phyloP scores from a whole-genome alignment of 2,797 vertebrate species.

The Coendou prehensilis region DNA sequence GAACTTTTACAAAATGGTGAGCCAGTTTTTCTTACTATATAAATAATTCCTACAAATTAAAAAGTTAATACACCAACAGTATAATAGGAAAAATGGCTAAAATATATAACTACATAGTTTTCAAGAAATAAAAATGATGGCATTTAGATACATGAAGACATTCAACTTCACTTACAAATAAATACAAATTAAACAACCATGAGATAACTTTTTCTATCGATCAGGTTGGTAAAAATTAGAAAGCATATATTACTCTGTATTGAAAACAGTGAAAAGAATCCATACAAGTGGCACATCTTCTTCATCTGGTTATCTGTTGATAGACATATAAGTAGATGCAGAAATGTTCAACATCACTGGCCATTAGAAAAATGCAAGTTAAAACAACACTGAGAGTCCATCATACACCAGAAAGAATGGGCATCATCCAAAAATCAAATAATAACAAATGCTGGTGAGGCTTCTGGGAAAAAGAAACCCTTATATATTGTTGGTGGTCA shows the following conservation, averaged over 20 bases:
- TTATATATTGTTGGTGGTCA: no score
- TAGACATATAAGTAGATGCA: neutral
- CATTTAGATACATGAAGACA: constrained; percentile 1
- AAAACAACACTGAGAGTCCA: no score
- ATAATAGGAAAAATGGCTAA: neutral
- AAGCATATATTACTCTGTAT: neutral
- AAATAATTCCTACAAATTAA: neutral
- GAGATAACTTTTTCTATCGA: neutral
- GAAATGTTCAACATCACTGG: neutral
- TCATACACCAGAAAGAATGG: no score
- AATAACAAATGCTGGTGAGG: no score
- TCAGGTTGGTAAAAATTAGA: neutral
- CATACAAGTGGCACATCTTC: neutral
- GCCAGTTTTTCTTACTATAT: neutral
- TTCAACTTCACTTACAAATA: neutral
- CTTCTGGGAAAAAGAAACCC: no score
- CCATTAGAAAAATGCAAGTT: no score
- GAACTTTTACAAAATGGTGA: neutral
- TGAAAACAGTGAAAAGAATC: neutral
- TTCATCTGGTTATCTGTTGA: neutral
- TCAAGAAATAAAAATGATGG: neutral
- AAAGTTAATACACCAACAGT: neutral
- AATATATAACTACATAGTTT: constrained; percentile 21
- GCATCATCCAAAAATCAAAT: no score
- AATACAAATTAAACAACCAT: constrained; percentile 24